Conservation (phyloP, 2,888 invertebrate species). For the Steromphala cineraria region DNA sequence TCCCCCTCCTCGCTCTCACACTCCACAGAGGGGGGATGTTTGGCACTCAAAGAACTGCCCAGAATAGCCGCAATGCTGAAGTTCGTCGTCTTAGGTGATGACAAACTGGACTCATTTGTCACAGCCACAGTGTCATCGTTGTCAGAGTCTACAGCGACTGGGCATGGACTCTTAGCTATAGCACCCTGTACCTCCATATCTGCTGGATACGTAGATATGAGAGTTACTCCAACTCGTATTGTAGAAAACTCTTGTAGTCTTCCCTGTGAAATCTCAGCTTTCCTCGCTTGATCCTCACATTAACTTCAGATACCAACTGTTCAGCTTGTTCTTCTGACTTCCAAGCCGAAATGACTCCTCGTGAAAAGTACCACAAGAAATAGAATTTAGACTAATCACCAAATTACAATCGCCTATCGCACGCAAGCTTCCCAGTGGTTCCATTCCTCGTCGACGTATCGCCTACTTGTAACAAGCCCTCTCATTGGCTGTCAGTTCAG, state of each 20-base stretch:
- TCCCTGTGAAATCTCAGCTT: not conserved
- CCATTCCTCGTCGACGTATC: not conserved
- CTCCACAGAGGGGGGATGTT: not conserved
- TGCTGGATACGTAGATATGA: not conserved
- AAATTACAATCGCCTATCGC: conserved; percentile 10
- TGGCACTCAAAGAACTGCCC: not conserved
- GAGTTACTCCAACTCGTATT: not conserved
- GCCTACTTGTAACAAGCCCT: not conserved
- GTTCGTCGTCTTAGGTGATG: conserved; percentile 16
- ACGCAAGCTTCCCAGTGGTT: not conserved
- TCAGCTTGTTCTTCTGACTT: not conserved
- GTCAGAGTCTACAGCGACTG: not conserved
- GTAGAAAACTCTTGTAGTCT: not conserved
- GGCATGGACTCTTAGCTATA: not conserved
- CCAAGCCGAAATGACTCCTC: not conserved
- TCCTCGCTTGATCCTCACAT: not conserved
- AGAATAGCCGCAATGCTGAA: conserved; percentile 22
- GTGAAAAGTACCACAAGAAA: conserved; percentile 8
- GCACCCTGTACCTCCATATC: conserved; percentile 3
- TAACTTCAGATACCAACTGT: not conserved
- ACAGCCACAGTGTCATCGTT: not conserved
- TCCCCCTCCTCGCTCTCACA: not conserved
- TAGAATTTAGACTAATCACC: conserved; percentile 15
- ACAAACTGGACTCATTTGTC: not conserved
- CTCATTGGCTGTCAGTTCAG: conserved; percentile 13